Base-by-base conservation (phyloP, 2,797 vertebrate genomes). In the Novumbra hubbsi region DNA sequence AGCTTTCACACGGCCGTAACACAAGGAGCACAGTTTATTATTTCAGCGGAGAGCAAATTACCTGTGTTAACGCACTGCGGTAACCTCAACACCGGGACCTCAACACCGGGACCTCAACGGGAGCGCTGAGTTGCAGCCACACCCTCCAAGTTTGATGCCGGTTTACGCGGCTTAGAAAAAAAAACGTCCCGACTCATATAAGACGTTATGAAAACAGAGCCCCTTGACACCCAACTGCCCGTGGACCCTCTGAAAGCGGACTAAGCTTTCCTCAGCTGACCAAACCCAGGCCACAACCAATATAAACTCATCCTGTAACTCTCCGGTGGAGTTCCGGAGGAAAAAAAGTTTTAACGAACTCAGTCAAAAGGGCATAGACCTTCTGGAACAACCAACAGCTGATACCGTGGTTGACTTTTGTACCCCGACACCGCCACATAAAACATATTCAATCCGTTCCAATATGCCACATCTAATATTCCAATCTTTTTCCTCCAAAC, bases 1-100 rank as follows among this genome's bases (percentile, higher is more conserved):
- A 90, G 86, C 71, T 85, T 77, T 73, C 67, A 71, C 66, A 68
- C 83, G 88, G 85, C 86, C 86, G 84, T 41, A 80, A 80, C 50
- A 24, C 38, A 83, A 82, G 79, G 82, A 74, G 50, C 74, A 5
- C 66, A n/a, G 71, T 55, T 55, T 84, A 77, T 75, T 83, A 75
- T 76, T 79, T 76, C 21, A 78, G 71, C 71, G 57, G 80, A 83
- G 85, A 86, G 78, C 68, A 80, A 87, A 84, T 85, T 50, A 81
- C 77, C 24, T 73, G 60, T 55, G 70, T 75, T 70, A 85, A 83
- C 75, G 75, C 50, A 70, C 67, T 79, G 67, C 71, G 32, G 32
- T 2, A 34, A 34, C 32, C 32, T 34, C 5, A 34, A 34, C 32
- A 34, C 2, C 34, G n/a, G 52, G 63, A 24, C 50, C 57, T 70